These are phyloP conservation scores for Cyrtonyx montezumae DNA, from an alignment of 2,113 vertebrate genomes.

Conservation along the genomic window DNA sequence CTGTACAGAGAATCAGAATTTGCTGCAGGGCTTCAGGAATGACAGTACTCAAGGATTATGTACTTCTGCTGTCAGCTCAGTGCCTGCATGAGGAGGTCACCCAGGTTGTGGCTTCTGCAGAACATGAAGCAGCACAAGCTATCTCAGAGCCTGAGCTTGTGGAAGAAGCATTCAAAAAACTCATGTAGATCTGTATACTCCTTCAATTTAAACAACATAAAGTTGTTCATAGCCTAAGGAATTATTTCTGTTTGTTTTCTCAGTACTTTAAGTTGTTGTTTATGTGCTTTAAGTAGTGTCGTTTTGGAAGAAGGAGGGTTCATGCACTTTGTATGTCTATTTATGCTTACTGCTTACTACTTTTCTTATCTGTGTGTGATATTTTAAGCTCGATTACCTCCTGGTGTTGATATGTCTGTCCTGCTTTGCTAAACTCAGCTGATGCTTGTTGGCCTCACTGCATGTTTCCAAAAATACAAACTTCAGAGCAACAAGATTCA, in stretches of 20 bases:
- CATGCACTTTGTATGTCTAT: not conserved
- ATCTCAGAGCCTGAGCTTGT: not conserved
- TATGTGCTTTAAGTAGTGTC: not conserved
- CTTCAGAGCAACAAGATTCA: constrained; percentile 42
- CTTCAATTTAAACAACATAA: not conserved
- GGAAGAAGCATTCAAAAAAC: not conserved
- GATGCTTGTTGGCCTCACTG: constrained; percentile 69
- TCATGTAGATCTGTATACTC: accelerated
- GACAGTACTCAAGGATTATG: not conserved
- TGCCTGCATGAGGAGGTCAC: not conserved
- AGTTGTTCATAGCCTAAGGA: not conserved
- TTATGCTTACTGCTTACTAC: constrained; percentile 31
- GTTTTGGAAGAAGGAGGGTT: not conserved
- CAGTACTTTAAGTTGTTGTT: not conserved
- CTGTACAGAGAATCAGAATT: no score
- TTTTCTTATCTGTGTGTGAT: constrained; percentile 43
- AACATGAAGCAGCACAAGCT: not conserved
- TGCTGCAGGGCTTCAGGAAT: not conserved
- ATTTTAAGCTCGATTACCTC: constrained; percentile 77
- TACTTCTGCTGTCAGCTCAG: not conserved
- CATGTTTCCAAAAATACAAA: constrained; percentile 72
- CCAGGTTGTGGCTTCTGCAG: not conserved
- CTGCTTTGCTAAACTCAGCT: constrained; percentile 71
- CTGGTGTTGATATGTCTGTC: constrained; percentile 49
- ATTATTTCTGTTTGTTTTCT: constrained; percentile 1